Conservation (phyloP, 2,888 invertebrate species). For the Dasysyrphus albostriatus region DNA sequence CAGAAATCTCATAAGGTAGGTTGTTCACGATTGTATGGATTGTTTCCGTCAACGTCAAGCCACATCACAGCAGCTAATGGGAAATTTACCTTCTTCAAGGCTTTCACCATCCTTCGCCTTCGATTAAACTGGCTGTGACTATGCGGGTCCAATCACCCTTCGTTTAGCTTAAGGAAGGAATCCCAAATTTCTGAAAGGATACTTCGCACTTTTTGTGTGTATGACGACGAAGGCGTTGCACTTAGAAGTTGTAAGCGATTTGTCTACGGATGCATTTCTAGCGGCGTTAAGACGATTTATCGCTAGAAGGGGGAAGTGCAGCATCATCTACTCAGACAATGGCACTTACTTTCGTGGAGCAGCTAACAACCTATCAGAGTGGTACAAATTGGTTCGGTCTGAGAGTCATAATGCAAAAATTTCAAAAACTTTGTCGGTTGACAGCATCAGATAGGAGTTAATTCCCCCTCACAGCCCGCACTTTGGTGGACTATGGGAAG, state of each 20-base stretch:
- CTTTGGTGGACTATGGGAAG: no score
- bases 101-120: no score
- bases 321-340: conserved; percentile 4
- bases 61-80: no score
- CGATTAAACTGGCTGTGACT: no score
- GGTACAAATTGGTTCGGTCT: background rate
- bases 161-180: no score
- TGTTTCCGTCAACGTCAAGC: conserved; percentile 5
- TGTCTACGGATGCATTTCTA: background rate
- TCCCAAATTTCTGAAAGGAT: no score
- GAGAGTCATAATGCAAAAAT: background rate
- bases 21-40: background rate
- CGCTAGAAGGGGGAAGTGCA: conserved; percentile 3
- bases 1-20: background rate
- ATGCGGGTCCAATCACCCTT: no score
- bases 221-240: conserved; percentile 19
- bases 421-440: background rate
- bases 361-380: background rate
- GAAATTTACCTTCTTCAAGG: no score
- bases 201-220: no score
- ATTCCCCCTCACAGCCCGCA: no score
- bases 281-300: conserved; percentile 15
- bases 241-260: background rate
- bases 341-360: conserved; percentile 7
- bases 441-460: no score